Evolutionary conservation across 2,888 invertebrate species (phyloP).

Genomic region (Germaria angustata): DNA sequence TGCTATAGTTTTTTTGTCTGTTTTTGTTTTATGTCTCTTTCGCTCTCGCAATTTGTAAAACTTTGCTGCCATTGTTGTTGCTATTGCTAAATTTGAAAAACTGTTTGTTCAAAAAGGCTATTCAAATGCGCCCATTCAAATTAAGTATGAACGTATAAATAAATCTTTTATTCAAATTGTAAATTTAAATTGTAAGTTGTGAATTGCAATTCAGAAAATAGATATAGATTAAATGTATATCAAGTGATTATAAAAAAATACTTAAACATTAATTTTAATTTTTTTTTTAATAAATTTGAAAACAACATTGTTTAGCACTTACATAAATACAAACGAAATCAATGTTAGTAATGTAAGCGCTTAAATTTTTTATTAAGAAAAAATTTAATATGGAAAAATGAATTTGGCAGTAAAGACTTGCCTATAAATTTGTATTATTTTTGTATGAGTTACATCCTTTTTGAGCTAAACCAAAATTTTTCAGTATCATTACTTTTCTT

Average conservation of each 20-base stretch:
- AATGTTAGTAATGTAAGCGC: no score
- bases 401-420: no score
- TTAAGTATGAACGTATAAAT: not conserved
- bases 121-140: not conserved
- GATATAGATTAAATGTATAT: conserved; percentile 4
- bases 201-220: conserved; percentile 35
- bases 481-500: no score
- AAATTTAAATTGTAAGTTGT: conserved; percentile 39
- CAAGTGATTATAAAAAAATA: not conserved
- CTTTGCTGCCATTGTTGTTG: not conserved
- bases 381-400: no score
- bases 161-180: conserved; percentile 36
- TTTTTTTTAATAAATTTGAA: not conserved
- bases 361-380: no score
- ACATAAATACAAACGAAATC: no score
- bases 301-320: not conserved
- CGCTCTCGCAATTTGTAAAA: not conserved
- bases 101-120: not conserved
- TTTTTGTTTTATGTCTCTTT: not conserved
- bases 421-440: no score
- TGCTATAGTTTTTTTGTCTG: conserved; percentile 37
- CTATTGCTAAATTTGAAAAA: not conserved
- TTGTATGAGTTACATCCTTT: no score
- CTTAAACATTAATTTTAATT: not conserved
- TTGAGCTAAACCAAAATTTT: no score